Base-by-base conservation (phyloP, 2,888 invertebrate genomes). In the Copidosoma aretas region DNA sequence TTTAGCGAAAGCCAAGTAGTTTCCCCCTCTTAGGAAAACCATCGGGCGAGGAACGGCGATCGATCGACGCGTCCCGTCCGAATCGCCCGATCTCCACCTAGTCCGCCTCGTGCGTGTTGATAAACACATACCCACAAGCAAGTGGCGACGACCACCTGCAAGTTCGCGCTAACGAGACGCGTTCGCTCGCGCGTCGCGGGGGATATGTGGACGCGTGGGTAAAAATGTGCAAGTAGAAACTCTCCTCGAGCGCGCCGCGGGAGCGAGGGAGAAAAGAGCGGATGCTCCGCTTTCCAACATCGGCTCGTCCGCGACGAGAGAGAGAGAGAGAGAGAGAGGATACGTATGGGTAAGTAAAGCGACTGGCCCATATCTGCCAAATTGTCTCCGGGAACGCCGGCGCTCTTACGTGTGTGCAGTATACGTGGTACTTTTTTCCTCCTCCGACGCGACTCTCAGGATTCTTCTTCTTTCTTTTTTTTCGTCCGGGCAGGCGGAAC, bases 291-390 rank as follows among this genome's bases (percentile, higher is more conserved):
- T 75, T 74, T 74, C 74, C 73, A 73, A 67, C 61, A 32, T 32
- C 32, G 8, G 8, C 4, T 32, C 32, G 3, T 17, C 12, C 43
- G 14, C 43, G 12, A 15, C 17, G 43, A 2, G 43, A 46, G 72
- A 64, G 66, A 64, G n/a, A n/a, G n/a, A n/a, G n/a, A n/a, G n/a
- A n/a, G n/a, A n/a, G n/a, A n/a, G n/a, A n/a, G n/a, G n/a, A n/a
- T n/a, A n/a, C n/a, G n/a, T n/a, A 70, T 60, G 61, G 63, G 24
- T 43, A 49, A 70, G 73, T 68, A 59, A 46, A 46, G 57, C 39
- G 14, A 39, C 17, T 68, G 68, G 70, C 74, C 75, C 71, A 74
- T 74, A 75, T 75, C 74, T 72, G 75, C 73, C 73, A 73, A 74
- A 73, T 73, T 72, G 67, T 71, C 58, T 58, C 41, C 58, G 43